Evolutionary conservation across 2,113 vertebrate species (phyloP).

Genomic region (Pardalotus punctatus): DNA sequence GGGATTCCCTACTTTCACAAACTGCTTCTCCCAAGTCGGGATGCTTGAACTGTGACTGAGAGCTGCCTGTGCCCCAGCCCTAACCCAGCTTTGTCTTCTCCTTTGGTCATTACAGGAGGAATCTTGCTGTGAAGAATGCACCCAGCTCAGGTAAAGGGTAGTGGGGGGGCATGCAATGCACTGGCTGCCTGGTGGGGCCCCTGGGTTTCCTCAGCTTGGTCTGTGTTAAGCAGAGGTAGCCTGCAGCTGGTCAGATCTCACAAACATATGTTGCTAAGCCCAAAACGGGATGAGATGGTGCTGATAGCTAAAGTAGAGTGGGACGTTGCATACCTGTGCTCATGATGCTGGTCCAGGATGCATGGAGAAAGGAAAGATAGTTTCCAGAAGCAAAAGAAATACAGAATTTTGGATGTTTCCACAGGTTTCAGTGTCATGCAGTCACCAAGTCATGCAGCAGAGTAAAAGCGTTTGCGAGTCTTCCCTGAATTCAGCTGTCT

Average conservation of each 20-base stretch:
- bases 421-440: background rate
- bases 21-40: background rate
- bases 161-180: fast-evolving
- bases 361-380: background rate
- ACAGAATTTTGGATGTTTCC: background rate
- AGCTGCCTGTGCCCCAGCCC: background rate
- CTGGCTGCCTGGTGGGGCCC: background rate
- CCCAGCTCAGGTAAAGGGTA: slow-evolving; percentile 27
- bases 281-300: background rate
- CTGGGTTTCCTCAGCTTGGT: background rate
- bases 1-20: background rate
- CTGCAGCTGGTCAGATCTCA: background rate
- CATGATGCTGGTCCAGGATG: background rate
- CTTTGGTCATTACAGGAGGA: slow-evolving; percentile 27
- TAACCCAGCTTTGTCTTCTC: background rate
- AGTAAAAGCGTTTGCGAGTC: background rate
- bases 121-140: background rate
- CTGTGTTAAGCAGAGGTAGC: background rate
- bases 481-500: background rate
- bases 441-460: background rate
- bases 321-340: background rate
- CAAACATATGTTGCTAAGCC: background rate
- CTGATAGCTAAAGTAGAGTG: background rate
- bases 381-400: background rate
- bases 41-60: background rate